Conservation (phyloP, 2,888 invertebrate genomes). For the Pemphredon lugubris region DNA sequence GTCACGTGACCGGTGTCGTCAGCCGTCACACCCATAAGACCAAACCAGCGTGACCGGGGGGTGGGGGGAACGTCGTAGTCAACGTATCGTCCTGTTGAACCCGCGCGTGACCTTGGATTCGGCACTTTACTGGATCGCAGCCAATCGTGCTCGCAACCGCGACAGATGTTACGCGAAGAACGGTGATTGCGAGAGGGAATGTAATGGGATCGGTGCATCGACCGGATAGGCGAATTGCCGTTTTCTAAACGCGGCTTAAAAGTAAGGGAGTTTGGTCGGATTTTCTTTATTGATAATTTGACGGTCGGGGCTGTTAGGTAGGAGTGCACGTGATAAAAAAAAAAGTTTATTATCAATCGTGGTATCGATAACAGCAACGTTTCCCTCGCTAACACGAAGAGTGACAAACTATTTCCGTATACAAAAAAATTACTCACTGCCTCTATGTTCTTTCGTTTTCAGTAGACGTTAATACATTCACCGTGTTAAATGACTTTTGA, state of each 20-base stretch:
- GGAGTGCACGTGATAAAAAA: no score
- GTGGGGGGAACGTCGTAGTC: not conserved
- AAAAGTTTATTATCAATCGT: no score
- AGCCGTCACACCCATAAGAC: not conserved
- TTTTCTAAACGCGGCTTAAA: conserved; percentile 7
- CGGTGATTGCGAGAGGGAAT: conserved; percentile 51
- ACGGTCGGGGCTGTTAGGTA: no score
- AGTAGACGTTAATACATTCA: no score
- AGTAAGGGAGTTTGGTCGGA: conserved; percentile 13
- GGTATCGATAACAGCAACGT: no score
- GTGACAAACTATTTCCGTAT: no score
- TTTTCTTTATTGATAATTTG: no score
- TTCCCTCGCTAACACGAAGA: no score
- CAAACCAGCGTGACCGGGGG: no score
- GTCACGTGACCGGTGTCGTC: conserved; percentile 12
- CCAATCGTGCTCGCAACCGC: conserved; percentile 57
- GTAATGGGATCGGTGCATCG: conserved; percentile 49
- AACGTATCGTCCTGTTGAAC: not conserved
- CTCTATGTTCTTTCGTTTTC: no score
- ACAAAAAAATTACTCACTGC: no score
- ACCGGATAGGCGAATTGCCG: conserved; percentile 26
- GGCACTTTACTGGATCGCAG: conserved; percentile 67
- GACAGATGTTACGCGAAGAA: conserved; percentile 71
- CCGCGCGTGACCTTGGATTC: conserved; percentile 50
- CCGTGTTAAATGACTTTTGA: conserved; percentile 1